Percentiles rank a stretch among this genome's conserved stretches.
Conservation (phyloP, 2,888 invertebrate genomes). For the Chirona hameri region DNA sequence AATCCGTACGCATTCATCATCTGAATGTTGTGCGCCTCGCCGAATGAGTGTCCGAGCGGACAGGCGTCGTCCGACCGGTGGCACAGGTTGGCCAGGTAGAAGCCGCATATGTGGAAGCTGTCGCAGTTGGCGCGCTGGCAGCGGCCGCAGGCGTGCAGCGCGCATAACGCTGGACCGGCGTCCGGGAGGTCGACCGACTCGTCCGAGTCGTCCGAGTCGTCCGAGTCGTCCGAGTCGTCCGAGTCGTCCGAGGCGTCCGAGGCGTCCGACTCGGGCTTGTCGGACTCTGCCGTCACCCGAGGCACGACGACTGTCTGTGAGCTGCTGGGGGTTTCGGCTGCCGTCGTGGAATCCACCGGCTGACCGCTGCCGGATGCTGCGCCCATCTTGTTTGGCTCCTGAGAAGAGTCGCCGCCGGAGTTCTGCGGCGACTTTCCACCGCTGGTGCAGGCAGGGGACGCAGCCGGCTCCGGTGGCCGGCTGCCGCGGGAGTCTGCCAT, state of each 20-base stretch:
- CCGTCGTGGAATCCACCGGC: too few relatives aligned
- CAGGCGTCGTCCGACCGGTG: background rate
- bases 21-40: background rate
- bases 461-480: background rate
- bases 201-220: too few relatives aligned
- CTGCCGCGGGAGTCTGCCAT: background rate
- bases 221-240: too few relatives aligned
- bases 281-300: too few relatives aligned
- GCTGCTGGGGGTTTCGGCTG: too few relatives aligned
- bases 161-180: background rate
- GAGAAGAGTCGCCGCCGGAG: too few relatives aligned
- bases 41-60: background rate
- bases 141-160: background rate
- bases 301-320: too few relatives aligned
- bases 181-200: too few relatives aligned
- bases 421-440: background rate
- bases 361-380: too few relatives aligned
- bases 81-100: constrained; percentile 9
- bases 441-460: background rate
- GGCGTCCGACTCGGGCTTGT: too few relatives aligned
- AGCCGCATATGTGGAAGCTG: constrained; percentile 1
- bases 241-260: too few relatives aligned
- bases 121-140: background rate
- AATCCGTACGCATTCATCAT: background rate
- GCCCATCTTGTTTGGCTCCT: too few relatives aligned